Evolutionary conservation across 2,113 vertebrate species (phyloP).

Genomic region (Spilogale gracilis): DNA sequence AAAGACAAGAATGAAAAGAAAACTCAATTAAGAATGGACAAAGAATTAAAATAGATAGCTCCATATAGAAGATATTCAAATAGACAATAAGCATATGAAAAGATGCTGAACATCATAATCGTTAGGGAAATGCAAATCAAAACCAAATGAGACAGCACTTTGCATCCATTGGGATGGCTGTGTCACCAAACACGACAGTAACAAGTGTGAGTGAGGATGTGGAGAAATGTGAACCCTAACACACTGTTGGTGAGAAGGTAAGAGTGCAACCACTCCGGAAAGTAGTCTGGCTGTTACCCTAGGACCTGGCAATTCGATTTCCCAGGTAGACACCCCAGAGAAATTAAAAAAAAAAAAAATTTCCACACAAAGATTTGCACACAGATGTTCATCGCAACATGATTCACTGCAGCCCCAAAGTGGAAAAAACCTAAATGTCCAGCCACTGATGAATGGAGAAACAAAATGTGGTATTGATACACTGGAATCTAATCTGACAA

Average conservation of each 20-base stretch:
- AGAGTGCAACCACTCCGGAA: neutral
- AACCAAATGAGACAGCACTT: neutral
- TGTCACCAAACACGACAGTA: neutral
- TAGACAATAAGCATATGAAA: neutral
- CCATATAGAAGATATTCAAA: neutral
- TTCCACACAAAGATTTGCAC: neutral
- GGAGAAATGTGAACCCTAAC: neutral
- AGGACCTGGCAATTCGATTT: neutral
- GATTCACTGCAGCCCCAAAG: neutral
- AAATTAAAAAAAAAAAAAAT: neutral
- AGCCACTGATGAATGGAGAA: neutral
- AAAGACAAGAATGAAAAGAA: conserved; percentile 21
- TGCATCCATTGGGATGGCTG: neutral
- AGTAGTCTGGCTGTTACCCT: neutral
- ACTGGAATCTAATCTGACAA: neutral
- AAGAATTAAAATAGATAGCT: neutral
- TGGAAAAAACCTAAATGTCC: neutral
- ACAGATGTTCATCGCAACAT: neutral
- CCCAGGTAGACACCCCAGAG: neutral
- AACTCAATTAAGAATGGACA: neutral
- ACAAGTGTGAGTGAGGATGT: neutral
- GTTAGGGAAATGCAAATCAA: conserved; percentile 12
- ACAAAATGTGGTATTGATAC: neutral
- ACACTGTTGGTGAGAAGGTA: neutral
- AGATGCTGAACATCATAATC: neutral